Conservation (phyloP, 2,888 invertebrate genomes). For the Drosophila recens region DNA sequence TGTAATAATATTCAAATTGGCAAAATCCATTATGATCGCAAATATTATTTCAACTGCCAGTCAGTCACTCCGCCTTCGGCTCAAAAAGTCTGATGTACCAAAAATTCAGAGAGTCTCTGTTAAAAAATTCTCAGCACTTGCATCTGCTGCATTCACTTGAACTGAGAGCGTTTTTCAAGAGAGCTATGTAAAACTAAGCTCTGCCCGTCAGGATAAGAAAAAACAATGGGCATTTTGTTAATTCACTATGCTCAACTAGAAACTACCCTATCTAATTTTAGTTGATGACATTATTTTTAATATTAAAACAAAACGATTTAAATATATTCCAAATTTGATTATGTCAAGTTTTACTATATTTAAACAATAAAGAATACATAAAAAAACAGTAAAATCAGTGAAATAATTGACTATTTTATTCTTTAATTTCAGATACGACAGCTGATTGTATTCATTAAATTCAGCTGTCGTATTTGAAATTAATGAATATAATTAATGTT, state of each 20-base stretch:
- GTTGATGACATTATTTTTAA: not conserved
- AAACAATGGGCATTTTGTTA: not conserved
- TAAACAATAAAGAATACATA: too few relatives aligned
- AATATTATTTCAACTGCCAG: slow-evolving; percentile 76
- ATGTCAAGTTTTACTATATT: too few relatives aligned
- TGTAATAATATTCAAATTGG: slow-evolving; percentile 79
- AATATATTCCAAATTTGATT: not conserved
- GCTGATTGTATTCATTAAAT: too few relatives aligned
- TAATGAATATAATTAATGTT: too few relatives aligned
- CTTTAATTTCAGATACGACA: too few relatives aligned
- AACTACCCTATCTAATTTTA: not conserved
- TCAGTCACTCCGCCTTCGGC: slow-evolving; percentile 16
- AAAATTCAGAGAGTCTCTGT: slow-evolving; percentile 48
- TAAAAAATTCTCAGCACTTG: slow-evolving; percentile 42
- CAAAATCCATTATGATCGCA: slow-evolving; percentile 80
- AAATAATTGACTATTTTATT: too few relatives aligned
- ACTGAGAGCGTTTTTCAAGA: slow-evolving; percentile 39
- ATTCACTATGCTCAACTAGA: not conserved
- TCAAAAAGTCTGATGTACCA: slow-evolving; percentile 38
- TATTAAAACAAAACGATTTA: not conserved
- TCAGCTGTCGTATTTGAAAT: too few relatives aligned
- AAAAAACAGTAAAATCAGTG: too few relatives aligned
- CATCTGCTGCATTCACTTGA: slow-evolving; percentile 56
- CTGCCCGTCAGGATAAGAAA: slow-evolving; percentile 17
- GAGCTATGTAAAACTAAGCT: slow-evolving; percentile 42